Evolutionary conservation across 2,113 vertebrate species (phyloP).

Genomic region (Microcebus ravelobensis): DNA sequence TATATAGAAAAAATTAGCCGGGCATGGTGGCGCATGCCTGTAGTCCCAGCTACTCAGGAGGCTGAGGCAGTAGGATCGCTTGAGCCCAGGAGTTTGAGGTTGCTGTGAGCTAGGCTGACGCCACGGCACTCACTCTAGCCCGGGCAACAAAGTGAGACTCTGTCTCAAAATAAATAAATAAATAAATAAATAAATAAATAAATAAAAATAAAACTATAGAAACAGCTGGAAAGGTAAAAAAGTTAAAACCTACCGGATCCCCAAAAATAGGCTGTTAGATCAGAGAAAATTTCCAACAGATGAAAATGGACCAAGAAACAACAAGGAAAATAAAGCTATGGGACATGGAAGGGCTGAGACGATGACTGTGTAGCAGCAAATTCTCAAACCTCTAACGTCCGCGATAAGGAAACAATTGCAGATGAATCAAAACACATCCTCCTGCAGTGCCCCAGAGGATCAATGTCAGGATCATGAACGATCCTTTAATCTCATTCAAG

Average conservation of each 20-base stretch:
- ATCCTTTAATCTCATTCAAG: rapidly evolving
- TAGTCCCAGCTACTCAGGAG: no score
- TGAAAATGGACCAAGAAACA: background rate
- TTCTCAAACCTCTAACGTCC: rapidly evolving
- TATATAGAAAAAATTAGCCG: no score
- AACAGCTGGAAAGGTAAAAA: background rate
- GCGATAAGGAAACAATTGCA: rapidly evolving
- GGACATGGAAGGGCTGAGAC: background rate
- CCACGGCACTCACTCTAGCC: no score
- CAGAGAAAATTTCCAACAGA: background rate
- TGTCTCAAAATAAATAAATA: no score
- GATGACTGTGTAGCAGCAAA: rapidly evolving
- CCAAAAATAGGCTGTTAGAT: background rate
- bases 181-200: no score
- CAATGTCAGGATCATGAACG: rapidly evolving
- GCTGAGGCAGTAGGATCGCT: no score
- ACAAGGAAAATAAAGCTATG: rapidly evolving
- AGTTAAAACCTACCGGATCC: background rate
- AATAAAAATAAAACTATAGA: background rate
- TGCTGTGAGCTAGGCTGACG: no score
- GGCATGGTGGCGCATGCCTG: no score
- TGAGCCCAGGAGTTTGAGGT: no score
- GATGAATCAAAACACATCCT: rapidly evolving
- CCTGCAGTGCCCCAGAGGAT: background rate
- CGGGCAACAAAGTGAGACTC: no score